These are phyloP conservation scores for Muscicapa striata DNA, from an alignment of 2,797 vertebrate genomes.

Conservation along the genomic window DNA sequence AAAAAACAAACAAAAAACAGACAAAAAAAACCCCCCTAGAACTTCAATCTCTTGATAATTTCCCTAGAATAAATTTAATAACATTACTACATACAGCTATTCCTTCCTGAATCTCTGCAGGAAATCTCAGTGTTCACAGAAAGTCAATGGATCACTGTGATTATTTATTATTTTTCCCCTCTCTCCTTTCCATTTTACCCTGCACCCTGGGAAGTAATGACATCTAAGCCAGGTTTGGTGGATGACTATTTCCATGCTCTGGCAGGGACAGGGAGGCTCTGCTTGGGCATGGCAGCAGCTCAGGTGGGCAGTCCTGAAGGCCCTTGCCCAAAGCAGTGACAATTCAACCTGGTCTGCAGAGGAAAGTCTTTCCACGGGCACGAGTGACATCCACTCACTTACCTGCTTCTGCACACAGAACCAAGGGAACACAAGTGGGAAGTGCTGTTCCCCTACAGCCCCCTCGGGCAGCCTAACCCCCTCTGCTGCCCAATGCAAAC, in stretches of 20 bases:
- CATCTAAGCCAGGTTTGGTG: background rate
- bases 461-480: rapidly evolving
- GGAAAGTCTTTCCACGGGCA: rapidly evolving
- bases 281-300: background rate
- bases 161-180: background rate
- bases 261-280: background rate
- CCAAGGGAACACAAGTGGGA: background rate
- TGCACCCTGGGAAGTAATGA: rapidly evolving
- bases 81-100: background rate
- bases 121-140: background rate
- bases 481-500: background rate
- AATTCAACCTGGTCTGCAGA: background rate
- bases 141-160: background rate
- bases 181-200: background rate
- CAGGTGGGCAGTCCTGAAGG: rapidly evolving
- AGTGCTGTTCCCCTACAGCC: background rate
- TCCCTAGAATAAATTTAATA: background rate
- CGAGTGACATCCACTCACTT: rapidly evolving
- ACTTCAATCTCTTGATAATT: background rate
- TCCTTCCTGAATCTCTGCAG: background rate
- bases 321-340: rapidly evolving
- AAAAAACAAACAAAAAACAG: background rate
- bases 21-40: background rate
- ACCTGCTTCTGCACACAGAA: background rate
- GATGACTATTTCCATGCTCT: background rate